Evolutionary conservation across 1,140 invertebrate genomes (phyloP).

Genomic region (Cotesia typhae): DNA sequence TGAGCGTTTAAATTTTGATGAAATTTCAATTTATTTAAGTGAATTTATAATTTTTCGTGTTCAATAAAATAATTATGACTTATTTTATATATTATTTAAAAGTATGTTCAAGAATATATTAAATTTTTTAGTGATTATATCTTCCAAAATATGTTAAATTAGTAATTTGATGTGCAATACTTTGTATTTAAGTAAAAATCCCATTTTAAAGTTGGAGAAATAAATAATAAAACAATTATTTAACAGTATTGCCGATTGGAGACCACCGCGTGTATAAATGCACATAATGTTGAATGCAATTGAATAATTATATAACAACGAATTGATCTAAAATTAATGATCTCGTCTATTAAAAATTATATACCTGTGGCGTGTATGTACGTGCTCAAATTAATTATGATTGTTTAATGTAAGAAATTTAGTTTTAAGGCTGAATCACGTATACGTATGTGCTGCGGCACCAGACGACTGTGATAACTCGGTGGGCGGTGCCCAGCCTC

Average conservation of each 20-base stretch:
- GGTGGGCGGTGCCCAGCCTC: slow-evolving; percentile 68
- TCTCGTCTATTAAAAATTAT: slow-evolving; percentile 1
- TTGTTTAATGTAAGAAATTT: slow-evolving; percentile 53
- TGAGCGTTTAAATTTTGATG: no score
- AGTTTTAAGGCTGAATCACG: slow-evolving; percentile 67
- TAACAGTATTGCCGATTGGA: slow-evolving; percentile 51
- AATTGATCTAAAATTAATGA: slow-evolving; percentile 12
- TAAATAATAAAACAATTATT: slow-evolving; percentile 4
- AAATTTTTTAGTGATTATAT: no score
- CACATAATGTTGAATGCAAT: slow-evolving; percentile 40
- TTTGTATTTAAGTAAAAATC: slow-evolving; percentile 27
- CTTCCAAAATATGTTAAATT: slow-evolving; percentile 32
- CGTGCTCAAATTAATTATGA: slow-evolving; percentile 8
- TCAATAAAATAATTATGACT: no score
- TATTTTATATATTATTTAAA: no score
- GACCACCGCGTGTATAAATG: slow-evolving; percentile 54
- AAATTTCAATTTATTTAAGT: no score
- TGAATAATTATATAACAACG: slow-evolving; percentile 5
- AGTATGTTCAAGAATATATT: no score
- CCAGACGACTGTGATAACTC: slow-evolving; percentile 67
- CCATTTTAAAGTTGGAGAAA: not conserved
- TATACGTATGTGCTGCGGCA: slow-evolving; percentile 69
- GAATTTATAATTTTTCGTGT: no score
- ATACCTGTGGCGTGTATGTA: slow-evolving; percentile 24
- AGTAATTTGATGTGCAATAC: slow-evolving; percentile 38